Conservation (phyloP, 2,888 invertebrate genomes). For the Leucozona laternaria region DNA sequence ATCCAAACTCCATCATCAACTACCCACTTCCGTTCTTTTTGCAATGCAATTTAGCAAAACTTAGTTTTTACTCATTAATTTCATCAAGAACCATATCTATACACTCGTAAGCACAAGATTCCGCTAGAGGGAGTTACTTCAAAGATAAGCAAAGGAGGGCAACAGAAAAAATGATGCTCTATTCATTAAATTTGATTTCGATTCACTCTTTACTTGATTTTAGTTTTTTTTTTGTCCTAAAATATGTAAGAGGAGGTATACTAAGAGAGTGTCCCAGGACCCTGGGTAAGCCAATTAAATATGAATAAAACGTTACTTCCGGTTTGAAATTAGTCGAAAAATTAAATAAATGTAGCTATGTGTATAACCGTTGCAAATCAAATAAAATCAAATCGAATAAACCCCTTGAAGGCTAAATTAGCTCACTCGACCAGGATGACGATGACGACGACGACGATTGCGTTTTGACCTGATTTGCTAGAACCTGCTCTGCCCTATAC, state of each 20-base stretch:
- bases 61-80: slow-evolving; percentile 68
- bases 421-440: slow-evolving; percentile 52
- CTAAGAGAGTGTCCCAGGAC: slow-evolving; percentile 22
- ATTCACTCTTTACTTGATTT: not conserved
- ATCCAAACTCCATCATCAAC: not conserved
- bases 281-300: slow-evolving; percentile 61
- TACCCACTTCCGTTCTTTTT: not conserved
- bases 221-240: not conserved
- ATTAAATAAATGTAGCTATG: not conserved
- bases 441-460: slow-evolving; percentile 41
- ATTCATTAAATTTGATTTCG: slow-evolving; percentile 62
- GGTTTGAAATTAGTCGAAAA: slow-evolving; percentile 34
- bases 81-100: slow-evolving; percentile 47
- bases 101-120: slow-evolving; percentile 24
- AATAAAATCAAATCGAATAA: slow-evolving; percentile 57
- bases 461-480: slow-evolving; percentile 67
- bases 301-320: slow-evolving; percentile 70
- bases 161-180: slow-evolving; percentile 23
- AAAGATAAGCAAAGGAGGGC: slow-evolving; percentile 3
- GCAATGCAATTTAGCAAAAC: slow-evolving; percentile 62
- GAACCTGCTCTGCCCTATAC: not conserved
- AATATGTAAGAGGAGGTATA: too few relatives aligned
- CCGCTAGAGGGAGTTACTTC: slow-evolving; percentile 1
- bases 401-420: slow-evolving; percentile 49
- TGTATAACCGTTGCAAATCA: slow-evolving; percentile 42